These are phyloP conservation scores for Steinernema feltiae DNA, from an alignment of 1,140 invertebrate genomes.

Conservation along the genomic window DNA sequence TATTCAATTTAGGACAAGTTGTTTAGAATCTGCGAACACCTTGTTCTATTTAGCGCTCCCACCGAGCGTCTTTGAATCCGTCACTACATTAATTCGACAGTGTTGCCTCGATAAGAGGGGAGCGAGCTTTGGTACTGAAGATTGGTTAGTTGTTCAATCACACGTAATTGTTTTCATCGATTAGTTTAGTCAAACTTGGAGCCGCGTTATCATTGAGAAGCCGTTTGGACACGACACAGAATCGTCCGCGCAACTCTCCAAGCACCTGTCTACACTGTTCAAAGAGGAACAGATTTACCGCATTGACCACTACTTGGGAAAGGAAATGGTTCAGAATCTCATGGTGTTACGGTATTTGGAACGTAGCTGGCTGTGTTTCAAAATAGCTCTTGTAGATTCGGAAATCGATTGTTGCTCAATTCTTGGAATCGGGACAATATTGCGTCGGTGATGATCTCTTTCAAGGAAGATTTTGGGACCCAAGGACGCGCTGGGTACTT, in stretches of 20 bases:
- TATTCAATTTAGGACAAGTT: not conserved
- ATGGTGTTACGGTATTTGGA: constrained; percentile 83
- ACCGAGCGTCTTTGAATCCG: constrained; percentile 82
- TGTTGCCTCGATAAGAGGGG: constrained; percentile 73
- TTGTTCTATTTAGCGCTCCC: constrained; percentile 95
- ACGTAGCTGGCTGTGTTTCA: not conserved
- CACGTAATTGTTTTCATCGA: constrained; percentile 39
- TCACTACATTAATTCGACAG: constrained; percentile 77
- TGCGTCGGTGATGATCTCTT: constrained; percentile 86
- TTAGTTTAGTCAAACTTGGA: constrained; percentile 85
- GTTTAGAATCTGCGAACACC: constrained; percentile 67
- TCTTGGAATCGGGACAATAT: constrained; percentile 78
- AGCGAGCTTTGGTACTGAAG: no score
- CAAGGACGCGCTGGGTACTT: constrained; percentile 97
- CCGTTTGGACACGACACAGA: constrained; percentile 89
- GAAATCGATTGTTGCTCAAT: constrained; percentile 62
- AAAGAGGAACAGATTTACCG: constrained; percentile 90
- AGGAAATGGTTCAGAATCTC: constrained; percentile 99
- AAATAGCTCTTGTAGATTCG: constrained; percentile 59
- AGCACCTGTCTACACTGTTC: constrained; percentile 80
- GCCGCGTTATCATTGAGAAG: constrained; percentile 92
- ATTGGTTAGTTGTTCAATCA: no score
- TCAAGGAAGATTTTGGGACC: constrained; percentile 98
- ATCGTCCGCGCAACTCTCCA: constrained; percentile 75
- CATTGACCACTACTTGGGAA: constrained; percentile 98